Base-by-base conservation (phyloP, 2,797 vertebrate genomes). In the Apodemus agrarius region DNA sequence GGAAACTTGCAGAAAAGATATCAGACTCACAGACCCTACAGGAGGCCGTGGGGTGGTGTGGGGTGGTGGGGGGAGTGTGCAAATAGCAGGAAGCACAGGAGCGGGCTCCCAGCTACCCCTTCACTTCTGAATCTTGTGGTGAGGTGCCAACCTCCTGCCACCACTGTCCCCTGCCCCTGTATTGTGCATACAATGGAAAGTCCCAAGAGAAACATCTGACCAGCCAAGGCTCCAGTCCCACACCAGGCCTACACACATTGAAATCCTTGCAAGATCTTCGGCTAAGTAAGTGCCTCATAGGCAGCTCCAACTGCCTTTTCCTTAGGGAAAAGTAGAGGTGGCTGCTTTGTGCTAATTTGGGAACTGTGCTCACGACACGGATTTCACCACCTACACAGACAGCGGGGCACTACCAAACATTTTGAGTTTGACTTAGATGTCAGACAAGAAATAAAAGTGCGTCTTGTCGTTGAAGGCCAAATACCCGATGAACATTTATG, bases 301-400 rank as follows among this genome's bases (percentile, higher is more conserved):
- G 69, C 75, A 40, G 34, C 22, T 34, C 26, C 29, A 72, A 79
- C 75, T 72, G 40, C 12, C 21, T 59, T 90, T 84, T 80, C 11
- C 31, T 21, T 4, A 75, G 12, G 19, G 24, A 69, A 76, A 94
- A 63, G 6, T 2, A 75, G 72, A 90, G 80, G 26, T n/a, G 9
- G 37, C 21, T 69, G 31, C 65, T 80, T 88, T 80, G 83, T 88
- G 63, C 72, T 93, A 91, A 85, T 76, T 94, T 90, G 24, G 3
- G 21, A 67, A 88, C 24, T 87, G 74, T 88, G 31, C 80, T 74
- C 74, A 90, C 75, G 81, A 22, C 63, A 46, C 46, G n/a, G n/a
- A 75, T 92, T 93, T 57, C 49, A 79, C 57, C 40, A 12, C 86
- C 65, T 10, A 37, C 11, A 63, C 14, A 90, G 72, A 46, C 1